Percentiles rank a stretch among this genome's conserved stretches.
Conservation (phyloP, 2,888 invertebrate species). For the Malthinus flaveolus region DNA sequence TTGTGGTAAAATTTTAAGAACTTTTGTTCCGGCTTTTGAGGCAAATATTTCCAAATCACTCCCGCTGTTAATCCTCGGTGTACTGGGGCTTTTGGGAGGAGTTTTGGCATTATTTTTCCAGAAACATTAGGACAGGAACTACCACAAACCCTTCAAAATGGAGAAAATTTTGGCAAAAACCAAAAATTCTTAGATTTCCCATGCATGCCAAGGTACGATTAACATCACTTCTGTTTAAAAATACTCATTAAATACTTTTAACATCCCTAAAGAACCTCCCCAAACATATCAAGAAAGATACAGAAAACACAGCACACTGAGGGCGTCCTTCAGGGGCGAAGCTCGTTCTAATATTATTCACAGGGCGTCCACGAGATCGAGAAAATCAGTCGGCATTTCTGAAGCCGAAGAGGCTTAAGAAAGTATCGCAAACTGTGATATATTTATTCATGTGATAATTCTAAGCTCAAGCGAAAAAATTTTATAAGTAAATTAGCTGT, state of each 20-base stretch:
- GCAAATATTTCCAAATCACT: constrained; percentile 71
- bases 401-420: constrained; percentile 34
- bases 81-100: constrained; percentile 75
- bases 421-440: not conserved
- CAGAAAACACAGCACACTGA: constrained; percentile 58
- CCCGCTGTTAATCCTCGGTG: constrained; percentile 78
- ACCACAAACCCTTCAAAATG: constrained; percentile 84
- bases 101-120: constrained; percentile 77
- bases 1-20: too few species aligned
- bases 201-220: constrained; percentile 67
- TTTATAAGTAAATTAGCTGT: too few species aligned
- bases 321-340: constrained; percentile 67
- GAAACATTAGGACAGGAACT: constrained; percentile 85
- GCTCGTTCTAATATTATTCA: constrained; percentile 64
- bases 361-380: constrained; percentile 58
- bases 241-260: too few species aligned
- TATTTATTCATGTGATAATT: not conserved
- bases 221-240: not conserved
- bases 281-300: constrained; percentile 42
- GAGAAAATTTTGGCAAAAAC: constrained; percentile 80
- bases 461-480: too few species aligned
- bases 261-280: constrained; percentile 38
- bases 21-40: constrained; percentile 53
- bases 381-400: constrained; percentile 48
- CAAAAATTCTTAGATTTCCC: constrained; percentile 84